A percentile compares a stretch with the other conserved stretches of the same genome.
phyloP scores from a whole-genome alignment of 2,888 invertebrate species.

The Hypercompe scribonia region DNA sequence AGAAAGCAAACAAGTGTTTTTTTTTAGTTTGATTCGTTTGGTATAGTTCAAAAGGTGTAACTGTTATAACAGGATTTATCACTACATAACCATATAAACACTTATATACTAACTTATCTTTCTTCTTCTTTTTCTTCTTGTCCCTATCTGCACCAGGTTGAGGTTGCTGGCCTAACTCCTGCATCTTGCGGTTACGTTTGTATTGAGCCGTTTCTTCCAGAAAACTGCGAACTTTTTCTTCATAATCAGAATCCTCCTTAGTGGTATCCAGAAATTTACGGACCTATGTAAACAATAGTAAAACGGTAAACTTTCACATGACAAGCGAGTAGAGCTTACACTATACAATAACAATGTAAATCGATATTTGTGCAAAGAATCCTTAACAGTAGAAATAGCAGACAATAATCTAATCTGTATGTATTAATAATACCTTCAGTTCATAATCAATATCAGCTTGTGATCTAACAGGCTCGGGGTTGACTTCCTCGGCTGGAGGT shows the following conservation, averaged over 20 bases:
- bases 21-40: neutral
- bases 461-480: slow-evolving; percentile 69
- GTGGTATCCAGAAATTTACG: slow-evolving; percentile 92
- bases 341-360: neutral
- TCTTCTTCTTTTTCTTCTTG: slow-evolving; percentile 85
- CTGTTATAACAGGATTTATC: neutral
- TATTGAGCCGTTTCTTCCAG: slow-evolving; percentile 93
- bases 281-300: slow-evolving; percentile 73
- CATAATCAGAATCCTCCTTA: slow-evolving; percentile 94
- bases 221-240: slow-evolving; percentile 94
- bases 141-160: slow-evolving; percentile 80
- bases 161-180: slow-evolving; percentile 88
- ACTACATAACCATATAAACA: neutral
- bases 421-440: slow-evolving; percentile 76
- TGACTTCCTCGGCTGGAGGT: slow-evolving; percentile 77
- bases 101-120: slow-evolving; percentile 78
- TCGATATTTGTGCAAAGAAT: neutral
- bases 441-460: slow-evolving; percentile 89
- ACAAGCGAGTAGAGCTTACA: neutral
- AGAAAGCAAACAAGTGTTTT: too few relatives aligned
- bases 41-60: neutral
- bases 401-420: neutral
- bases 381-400: neutral
- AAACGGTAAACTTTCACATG: neutral
- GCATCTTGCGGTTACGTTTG: slow-evolving; percentile 90